A percentile compares a stretch with the other conserved stretches of the same genome.
Evolutionary conservation across 2,888 invertebrate species (phyloP).

Genomic region (Cybosia mesomella): DNA sequence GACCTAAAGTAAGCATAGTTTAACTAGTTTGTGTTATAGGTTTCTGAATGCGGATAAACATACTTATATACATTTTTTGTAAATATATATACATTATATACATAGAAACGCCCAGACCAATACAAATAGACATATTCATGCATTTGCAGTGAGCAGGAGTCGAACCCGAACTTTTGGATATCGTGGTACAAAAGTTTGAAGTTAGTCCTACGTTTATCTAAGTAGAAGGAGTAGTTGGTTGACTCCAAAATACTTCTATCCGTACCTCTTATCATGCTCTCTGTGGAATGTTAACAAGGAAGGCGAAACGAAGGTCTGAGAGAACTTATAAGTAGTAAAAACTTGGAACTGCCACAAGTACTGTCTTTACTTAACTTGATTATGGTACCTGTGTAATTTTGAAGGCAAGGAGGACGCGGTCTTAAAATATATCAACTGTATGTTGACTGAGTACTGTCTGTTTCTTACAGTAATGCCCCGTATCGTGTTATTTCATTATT

Average conservation of each 20-base stretch:
- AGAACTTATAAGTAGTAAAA: neutral
- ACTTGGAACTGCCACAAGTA: neutral
- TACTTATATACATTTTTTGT: too few species aligned
- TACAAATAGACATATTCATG: too few species aligned
- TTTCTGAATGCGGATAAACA: too few species aligned
- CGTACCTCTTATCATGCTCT: neutral
- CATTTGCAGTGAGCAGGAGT: too few species aligned
- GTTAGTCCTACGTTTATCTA: too few species aligned
- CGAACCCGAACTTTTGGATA: too few species aligned
- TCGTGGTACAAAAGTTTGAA: too few species aligned
- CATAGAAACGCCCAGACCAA: too few species aligned
- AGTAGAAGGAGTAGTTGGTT: neutral
- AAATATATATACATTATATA: too few species aligned
- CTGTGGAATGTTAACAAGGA: neutral
- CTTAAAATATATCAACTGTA: constrained; percentile 46
- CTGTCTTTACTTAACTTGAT: constrained; percentile 44
- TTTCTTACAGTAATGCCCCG: constrained; percentile 57
- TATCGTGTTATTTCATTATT: constrained; percentile 44
- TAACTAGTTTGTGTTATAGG: too few species aligned
- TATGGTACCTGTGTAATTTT: constrained; percentile 58
- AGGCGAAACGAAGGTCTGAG: neutral
- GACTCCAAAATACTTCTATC: neutral
- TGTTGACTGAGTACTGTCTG: constrained; percentile 58
- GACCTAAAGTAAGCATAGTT: too few species aligned
- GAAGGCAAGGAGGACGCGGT: constrained; percentile 41